phyloP scores from a whole-genome alignment of 2,888 invertebrate species.

The Palloptera scutellata region DNA sequence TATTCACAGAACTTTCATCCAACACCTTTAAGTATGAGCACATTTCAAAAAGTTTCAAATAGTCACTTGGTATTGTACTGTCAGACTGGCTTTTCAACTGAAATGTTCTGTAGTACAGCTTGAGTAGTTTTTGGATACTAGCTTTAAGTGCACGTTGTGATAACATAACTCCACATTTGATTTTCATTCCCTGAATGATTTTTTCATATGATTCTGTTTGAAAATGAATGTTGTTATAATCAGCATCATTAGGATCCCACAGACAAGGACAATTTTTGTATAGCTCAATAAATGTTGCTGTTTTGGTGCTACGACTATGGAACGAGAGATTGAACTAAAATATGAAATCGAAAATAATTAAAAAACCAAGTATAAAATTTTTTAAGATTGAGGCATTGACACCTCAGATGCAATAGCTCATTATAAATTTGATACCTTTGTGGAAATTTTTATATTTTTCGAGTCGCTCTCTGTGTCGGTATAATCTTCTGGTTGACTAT shows the following conservation, averaged over 20 bases:
- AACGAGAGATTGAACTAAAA: slow-evolving; percentile 55
- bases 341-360: background rate
- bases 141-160: slow-evolving; percentile 7
- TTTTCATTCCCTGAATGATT: slow-evolving; percentile 45
- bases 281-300: slow-evolving; percentile 40
- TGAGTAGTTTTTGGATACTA: slow-evolving; percentile 15
- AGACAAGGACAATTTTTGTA: slow-evolving; percentile 38
- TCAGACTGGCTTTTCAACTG: slow-evolving; percentile 5
- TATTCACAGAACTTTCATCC: slow-evolving; percentile 9
- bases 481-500: too few relatives aligned
- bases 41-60: slow-evolving; percentile 19
- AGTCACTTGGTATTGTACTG: slow-evolving; percentile 1
- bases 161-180: slow-evolving; percentile 15
- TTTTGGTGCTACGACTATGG: slow-evolving; percentile 48
- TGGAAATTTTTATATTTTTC: too few relatives aligned
- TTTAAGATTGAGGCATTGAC: too few relatives aligned
- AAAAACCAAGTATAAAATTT: too few relatives aligned
- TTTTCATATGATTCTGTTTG: slow-evolving; percentile 42
- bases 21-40: slow-evolving; percentile 17
- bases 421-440: too few relatives aligned
- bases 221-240: slow-evolving; percentile 40
- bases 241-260: slow-evolving; percentile 37
- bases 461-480: too few relatives aligned
- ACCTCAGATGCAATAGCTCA: too few relatives aligned
- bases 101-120: slow-evolving; percentile 12